A percentile compares a stretch with the other conserved stretches of the same genome.
phyloP scores from a whole-genome alignment of 2,797 vertebrate species.

The Myotis planiceps region DNA sequence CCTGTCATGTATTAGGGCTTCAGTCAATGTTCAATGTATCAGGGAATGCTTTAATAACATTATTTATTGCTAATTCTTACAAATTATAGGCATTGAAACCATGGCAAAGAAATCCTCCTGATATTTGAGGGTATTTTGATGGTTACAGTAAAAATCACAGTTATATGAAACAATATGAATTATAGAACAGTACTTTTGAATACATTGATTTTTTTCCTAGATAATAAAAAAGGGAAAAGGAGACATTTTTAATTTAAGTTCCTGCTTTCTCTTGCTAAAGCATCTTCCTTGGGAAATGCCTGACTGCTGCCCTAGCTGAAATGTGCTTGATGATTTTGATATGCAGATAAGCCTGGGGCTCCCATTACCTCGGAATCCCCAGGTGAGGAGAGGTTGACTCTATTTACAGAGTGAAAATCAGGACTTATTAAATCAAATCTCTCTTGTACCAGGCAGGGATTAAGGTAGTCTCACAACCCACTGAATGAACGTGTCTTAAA shows the following conservation, averaged over 20 bases:
- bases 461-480: slow-evolving; percentile 48
- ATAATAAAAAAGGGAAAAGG: not conserved
- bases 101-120: not conserved
- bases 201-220: not conserved
- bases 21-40: not conserved
- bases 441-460: slow-evolving; percentile 61
- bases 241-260: slow-evolving; percentile 51
- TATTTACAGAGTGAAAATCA: slow-evolving; percentile 78
- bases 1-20: not conserved
- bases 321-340: slow-evolving; percentile 72
- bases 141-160: not conserved
- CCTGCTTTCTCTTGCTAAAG: slow-evolving; percentile 27
- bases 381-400: slow-evolving; percentile 68
- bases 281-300: slow-evolving; percentile 47
- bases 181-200: not conserved
- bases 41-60: not conserved
- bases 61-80: not conserved
- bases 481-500: slow-evolving; percentile 16
- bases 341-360: slow-evolving; percentile 76
- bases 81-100: not conserved
- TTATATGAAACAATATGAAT: not conserved
- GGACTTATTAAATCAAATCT: slow-evolving; percentile 77
- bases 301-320: slow-evolving; percentile 57
- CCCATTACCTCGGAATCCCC: slow-evolving; percentile 62
- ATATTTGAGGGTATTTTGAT: not conserved